Conservation (phyloP, 2,888 invertebrate genomes). For the Branchinecta sandiegonensis region DNA sequence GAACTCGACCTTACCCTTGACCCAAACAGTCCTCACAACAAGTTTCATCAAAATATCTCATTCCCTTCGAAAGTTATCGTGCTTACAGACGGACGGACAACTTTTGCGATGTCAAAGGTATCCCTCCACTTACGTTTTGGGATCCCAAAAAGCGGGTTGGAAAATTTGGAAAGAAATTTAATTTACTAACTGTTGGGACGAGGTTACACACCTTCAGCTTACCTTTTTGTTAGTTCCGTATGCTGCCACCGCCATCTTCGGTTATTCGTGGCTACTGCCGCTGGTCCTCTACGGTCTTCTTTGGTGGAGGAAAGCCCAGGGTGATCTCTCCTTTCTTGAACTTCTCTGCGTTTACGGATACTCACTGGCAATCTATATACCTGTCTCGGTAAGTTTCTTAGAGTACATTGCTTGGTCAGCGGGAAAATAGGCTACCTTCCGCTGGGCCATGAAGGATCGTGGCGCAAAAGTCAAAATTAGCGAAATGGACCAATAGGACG, state of each 20-base stretch:
- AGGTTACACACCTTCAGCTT: conserved; percentile 19
- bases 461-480: no score
- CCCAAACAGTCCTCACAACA: no score
- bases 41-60: no score
- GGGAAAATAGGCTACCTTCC: no score
- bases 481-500: no score
- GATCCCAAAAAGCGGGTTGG: background rate
- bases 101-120: no score
- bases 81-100: no score
- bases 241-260: conserved; percentile 73
- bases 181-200: background rate
- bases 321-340: conserved; percentile 50
- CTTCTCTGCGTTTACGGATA: conserved; percentile 90
- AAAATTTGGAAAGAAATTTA: background rate
- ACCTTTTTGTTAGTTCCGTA: conserved; percentile 52
- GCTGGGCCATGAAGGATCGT: no score
- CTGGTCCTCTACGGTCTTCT: conserved; percentile 65
- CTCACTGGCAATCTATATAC: conserved; percentile 82
- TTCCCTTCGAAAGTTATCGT: no score
- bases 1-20: no score
- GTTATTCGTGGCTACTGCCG: conserved; percentile 77
- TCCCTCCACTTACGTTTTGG: no score
- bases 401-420: no score
- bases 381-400: conserved; percentile 50
- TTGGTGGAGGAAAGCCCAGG: conserved; percentile 52